These are phyloP conservation scores for Acridotheres tristis DNA, from an alignment of 2,797 vertebrate genomes.

Conservation along the genomic window DNA sequence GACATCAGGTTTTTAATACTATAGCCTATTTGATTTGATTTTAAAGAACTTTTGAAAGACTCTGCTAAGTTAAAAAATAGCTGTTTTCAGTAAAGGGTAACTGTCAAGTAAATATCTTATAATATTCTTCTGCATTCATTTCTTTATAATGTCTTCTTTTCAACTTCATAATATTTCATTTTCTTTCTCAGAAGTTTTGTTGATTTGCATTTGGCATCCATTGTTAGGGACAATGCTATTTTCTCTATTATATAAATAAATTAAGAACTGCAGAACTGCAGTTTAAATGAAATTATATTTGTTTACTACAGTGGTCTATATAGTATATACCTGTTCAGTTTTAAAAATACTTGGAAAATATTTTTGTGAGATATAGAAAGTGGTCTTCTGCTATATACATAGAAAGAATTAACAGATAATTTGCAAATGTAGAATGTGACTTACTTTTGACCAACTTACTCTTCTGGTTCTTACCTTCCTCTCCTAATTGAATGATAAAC, in stretches of 20 bases:
- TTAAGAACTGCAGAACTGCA: not conserved
- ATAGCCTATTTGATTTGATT: not conserved
- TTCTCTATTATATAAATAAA: not conserved
- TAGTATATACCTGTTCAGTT: not conserved
- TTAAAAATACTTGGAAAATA: not conserved
- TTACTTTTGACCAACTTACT: not conserved
- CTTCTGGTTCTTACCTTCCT: not conserved
- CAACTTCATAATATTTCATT: not conserved
- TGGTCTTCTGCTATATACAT: not conserved
- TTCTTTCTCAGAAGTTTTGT: not conserved
- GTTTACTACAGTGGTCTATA: not conserved
- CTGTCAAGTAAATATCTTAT: not conserved
- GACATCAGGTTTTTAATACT: not conserved
- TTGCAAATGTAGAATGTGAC: not conserved
- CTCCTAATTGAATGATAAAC: not conserved
- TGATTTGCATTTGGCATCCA: not conserved
- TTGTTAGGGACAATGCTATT: not conserved
- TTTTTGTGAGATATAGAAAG: not conserved
- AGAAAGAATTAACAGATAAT: not conserved
- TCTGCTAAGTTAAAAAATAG: not conserved
- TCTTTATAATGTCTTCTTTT: not conserved
- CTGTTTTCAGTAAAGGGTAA: not conserved
- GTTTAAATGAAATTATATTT: not conserved
- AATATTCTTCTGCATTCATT: not conserved
- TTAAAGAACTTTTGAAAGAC: not conserved